Base-by-base conservation (phyloP, 2,113 vertebrate genomes). In the Pyrgilauda ruficollis region DNA sequence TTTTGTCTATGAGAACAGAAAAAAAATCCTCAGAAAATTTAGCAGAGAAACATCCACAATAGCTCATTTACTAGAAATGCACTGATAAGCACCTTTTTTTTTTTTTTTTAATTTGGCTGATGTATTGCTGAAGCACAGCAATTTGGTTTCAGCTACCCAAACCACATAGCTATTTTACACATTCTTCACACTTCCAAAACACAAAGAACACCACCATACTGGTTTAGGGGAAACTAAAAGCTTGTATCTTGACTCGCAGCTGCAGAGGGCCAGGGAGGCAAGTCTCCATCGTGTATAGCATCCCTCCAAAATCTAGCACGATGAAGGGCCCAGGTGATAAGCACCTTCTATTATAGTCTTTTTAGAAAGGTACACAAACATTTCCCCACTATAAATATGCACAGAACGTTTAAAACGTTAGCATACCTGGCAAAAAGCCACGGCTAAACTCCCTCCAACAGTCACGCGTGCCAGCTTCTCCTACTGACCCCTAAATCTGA, bases 351-450 rank as follows among this genome's bases (percentile, higher is more conserved):
- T 20, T 23, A 53, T 2, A 23, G n/a, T 15, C 31, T 17, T 78
- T 56, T 35, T 17, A 20, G 2, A 47, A 24, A 75, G 41, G 33
- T 49, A 75, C 13, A 16, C 5, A 26, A 72, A 33, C 8, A 35
- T 39, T 37, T 59, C 41, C 46, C n/a, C 58, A 8, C 20, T 4
- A 13, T 6, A 39, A 77, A 61, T 1, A 37, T 0, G 1, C 8
- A 52, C 6, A 28, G 31, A 76, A 35, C 1, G 2, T 27, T 76
- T 23, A 33, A 64, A 73, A 44, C 1, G 3, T 26, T 46, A 53
- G 39, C 10, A 8, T 0, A 47, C 47, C 15, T 3, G 64, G 17
- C 69, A 84, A 35, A 78, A 89, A 56, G 26, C 20, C 81, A 67
- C 30, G 1, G 61, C 23, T 41, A 9, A 86, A 84, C 24, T 55